These are phyloP conservation scores for Glossosoma conforme DNA, from an alignment of 1,140 invertebrate species.

Conservation along the genomic window DNA sequence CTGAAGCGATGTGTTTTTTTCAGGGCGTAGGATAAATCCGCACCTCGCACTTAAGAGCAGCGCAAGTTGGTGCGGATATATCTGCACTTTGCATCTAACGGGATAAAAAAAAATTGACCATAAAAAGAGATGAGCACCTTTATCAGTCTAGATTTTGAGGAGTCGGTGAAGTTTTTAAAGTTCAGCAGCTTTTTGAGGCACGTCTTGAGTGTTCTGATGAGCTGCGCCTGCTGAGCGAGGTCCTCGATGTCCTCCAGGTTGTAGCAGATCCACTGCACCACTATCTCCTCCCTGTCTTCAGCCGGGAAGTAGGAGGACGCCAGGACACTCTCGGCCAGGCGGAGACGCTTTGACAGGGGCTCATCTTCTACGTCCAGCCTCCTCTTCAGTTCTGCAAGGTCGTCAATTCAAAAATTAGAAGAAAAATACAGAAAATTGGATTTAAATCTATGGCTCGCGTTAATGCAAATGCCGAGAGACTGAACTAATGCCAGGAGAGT, in stretches of 20 bases:
- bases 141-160: conserved; percentile 10
- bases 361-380: conserved; percentile 15
- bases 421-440: no score
- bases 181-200: conserved; percentile 15
- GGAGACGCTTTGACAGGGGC: conserved; percentile 19
- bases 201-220: conserved; percentile 9
- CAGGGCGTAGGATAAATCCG: no score
- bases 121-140: conserved; percentile 3
- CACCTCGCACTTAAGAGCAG: no score
- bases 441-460: no score
- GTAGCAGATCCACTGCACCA: conserved; percentile 14
- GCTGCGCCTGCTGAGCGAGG: neutral
- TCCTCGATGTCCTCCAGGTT: conserved; percentile 3
- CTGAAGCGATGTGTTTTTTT: no score
- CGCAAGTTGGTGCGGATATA: no score
- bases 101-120: neutral
- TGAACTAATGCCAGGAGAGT: no score
- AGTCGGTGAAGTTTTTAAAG: conserved; percentile 17
- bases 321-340: conserved; percentile 25
- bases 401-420: no score
- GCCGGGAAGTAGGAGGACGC: conserved; percentile 20
- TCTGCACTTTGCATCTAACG: neutral
- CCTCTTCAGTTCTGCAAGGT: conserved; percentile 26
- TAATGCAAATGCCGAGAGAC: no score
- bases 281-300: conserved; percentile 19